These are phyloP conservation scores for Neogobius melanostomus DNA, from an alignment of 2,113 vertebrate species.

Conservation along the genomic window DNA sequence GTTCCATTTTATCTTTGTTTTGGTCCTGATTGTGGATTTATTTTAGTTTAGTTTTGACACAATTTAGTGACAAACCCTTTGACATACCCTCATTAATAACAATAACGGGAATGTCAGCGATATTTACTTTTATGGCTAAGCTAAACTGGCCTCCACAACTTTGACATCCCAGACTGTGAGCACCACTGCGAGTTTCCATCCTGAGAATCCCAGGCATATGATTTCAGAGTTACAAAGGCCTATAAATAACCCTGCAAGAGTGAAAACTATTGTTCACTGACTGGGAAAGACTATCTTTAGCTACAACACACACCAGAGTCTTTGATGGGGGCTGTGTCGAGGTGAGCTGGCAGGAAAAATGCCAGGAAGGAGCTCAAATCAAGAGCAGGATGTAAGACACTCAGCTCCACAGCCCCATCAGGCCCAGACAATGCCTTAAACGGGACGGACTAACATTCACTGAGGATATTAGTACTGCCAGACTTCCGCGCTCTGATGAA, in stretches of 20 bases:
- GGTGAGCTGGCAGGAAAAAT: constrained; percentile 16
- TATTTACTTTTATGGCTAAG: no score
- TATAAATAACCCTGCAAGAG: not conserved
- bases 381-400: constrained; percentile 17
- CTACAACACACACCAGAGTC: constrained; percentile 14
- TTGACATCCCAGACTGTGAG: not conserved
- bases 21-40: no score
- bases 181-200: not conserved
- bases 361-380: constrained; percentile 23
- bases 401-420: constrained; percentile 15
- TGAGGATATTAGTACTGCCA: not conserved
- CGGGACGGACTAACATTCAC: not conserved
- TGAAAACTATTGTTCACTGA: constrained; percentile 30
- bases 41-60: no score
- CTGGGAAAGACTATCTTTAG: constrained; percentile 35
- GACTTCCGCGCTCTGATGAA: not conserved
- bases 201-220: not conserved
- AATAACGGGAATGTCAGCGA: no score
- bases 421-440: constrained; percentile 35
- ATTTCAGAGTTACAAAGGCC: not conserved
- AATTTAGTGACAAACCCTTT: no score
- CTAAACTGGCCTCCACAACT: not conserved
- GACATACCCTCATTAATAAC: no score
- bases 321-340: constrained; percentile 15
- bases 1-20: no score